Evolutionary conservation across 1,140 invertebrate genomes (phyloP), one percentile per base, ranked within the genome.

Genomic region (Copidosoma floridanum): DNA sequence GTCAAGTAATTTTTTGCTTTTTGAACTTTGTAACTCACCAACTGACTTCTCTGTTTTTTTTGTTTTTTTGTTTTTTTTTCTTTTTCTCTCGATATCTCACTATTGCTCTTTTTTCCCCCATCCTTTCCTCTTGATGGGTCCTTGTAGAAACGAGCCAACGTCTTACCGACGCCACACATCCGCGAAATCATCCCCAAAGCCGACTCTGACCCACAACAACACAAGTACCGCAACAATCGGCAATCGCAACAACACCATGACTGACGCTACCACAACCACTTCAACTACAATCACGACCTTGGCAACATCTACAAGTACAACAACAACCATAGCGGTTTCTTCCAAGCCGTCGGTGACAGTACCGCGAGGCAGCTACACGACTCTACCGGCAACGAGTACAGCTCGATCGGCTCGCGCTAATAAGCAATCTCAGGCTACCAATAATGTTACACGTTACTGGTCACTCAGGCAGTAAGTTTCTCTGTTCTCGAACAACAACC

Each of bases 391-490:
- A 4, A 52, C 29, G 40, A 64, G 35, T 21, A 51, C n/a, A n/a
- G n/a, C n/a, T n/a, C n/a, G n/a, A n/a, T n/a, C n/a, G n/a, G n/a
- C n/a, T n/a, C n/a, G n/a, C n/a, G n/a, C n/a, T n/a, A n/a, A n/a
- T n/a, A n/a, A n/a, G n/a, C 24, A 16, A 44, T 14, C 43, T n/a
- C 48, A 27, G 40, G 47, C 1, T 2, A n/a, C 48, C 24, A 57
- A 63, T 52, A 52, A 48, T 11, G 26, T 55, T 18, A 41, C 37
- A 14, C 53, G 54, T 7, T 32, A 60, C n/a, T 56, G 32, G 53
- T 57, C 53, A 53, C 47, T 61, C 37, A 60, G 57, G 29, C 63
- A 65, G 63, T 65, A 65, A 65, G 58, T 64, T n/a, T 58, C 26
- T 29, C 26, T 24, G 1, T 26, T 32, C 29, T 32, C 29, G n/a